Evolutionary conservation across 2,888 invertebrate genomes (phyloP).

Genomic region (Bembecia ichneumoniformis): DNA sequence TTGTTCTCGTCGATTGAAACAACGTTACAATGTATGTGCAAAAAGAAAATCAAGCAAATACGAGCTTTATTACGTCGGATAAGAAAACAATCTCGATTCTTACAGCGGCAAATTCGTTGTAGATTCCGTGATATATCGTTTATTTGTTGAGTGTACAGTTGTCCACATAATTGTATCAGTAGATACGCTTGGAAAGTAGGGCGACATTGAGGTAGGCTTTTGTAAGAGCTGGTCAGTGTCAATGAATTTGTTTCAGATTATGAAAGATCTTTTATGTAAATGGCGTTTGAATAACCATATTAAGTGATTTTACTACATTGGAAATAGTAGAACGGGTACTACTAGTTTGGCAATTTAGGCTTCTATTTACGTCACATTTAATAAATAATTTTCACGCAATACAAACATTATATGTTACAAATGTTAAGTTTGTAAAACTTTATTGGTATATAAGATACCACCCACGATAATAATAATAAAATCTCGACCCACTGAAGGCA

Average conservation of each 20-base stretch:
- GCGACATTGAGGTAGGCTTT: constrained; percentile 64
- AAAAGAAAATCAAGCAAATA: constrained; percentile 14
- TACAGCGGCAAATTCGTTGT: constrained; percentile 11
- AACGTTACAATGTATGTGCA: constrained; percentile 10
- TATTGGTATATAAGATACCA: too few species aligned
- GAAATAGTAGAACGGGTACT: not conserved
- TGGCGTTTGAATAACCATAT: not conserved
- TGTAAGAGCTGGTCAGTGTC: constrained; percentile 64
- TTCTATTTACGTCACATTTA: too few species aligned
- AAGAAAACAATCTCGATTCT: constrained; percentile 11
- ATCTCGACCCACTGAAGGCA: too few species aligned
- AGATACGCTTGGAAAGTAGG: constrained; percentile 61
- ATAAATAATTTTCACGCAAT: too few species aligned
- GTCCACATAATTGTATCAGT: constrained; percentile 51
- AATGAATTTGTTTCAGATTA: constrained; percentile 60
- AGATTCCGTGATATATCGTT: constrained; percentile 35
- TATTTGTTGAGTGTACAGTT: constrained; percentile 36
- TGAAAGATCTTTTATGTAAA: constrained; percentile 22
- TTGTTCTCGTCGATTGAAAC: constrained; percentile 30
- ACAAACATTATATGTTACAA: too few species aligned
- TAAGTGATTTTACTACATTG: too few species aligned
- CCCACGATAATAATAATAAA: too few species aligned
- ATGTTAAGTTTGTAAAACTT: too few species aligned
- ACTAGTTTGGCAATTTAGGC: too few species aligned
- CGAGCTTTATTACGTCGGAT: constrained; percentile 23